Base-by-base conservation (phyloP, 2,113 vertebrate species). In the Oncorhynchus gorbuscha region DNA sequence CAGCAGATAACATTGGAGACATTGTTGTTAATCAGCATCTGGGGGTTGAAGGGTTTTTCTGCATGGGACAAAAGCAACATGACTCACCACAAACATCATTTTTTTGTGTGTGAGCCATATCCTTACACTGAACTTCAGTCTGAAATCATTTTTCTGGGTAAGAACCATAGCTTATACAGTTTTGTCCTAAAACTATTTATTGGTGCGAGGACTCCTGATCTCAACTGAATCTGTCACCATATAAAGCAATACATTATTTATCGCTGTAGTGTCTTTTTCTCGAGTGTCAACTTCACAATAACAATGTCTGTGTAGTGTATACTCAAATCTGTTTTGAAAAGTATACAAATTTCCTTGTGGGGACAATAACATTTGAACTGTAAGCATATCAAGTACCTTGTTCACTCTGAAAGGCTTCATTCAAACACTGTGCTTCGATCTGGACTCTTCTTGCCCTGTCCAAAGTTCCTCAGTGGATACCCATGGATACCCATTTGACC, bases 1-100 rank as follows among this genome's bases (percentile, higher is more conserved):
- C 92, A 93, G 32, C 92, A 94, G 80, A 95, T 95, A 51, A 95
- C 89, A 71, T 94, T 95, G 0, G 93, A 92, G 77, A 96, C 94
- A 35, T 95, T 94, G 0, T 89, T 90, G 61, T 94, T 93, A 24
- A 96, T 87, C 79, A 92, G 89, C 68, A 90, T 77, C 7, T 92
- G 93, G 32, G 91, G 89, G 76, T 94, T 77, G 80, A 96, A 95
- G 0, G 94, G 85, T 64, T 93, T 87, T 4, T 92, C 95, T 97
- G 77, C 39, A 77, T 67, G 74, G 79, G 22, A 71, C 58, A 75
- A 11, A 65, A 55, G 3, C 51, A 55, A 5, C 51, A 55, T 13
- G 51, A 14, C 51, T 55, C 51, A 55, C 14, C 51, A 12, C 69
- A 24, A 7, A 45, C 20, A 48, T 49, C 2, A 55, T 18, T 51